These are phyloP conservation scores for Macrosoma leucophasiata DNA, from an alignment of 2,888 invertebrate species.

Conservation along the genomic window DNA sequence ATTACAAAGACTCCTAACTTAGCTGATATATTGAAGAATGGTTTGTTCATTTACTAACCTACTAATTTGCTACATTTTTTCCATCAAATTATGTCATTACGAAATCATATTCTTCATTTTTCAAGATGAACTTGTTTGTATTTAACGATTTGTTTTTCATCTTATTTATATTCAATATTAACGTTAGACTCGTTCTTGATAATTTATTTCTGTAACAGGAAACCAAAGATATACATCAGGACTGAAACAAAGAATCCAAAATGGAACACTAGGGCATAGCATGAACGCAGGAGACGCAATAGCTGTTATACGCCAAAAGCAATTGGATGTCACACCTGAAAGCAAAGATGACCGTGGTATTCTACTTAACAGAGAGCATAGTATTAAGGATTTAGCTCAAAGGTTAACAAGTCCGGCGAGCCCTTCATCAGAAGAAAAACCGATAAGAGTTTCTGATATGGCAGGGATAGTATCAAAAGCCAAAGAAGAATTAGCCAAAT, in stretches of 20 bases:
- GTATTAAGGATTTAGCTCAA: constrained; percentile 92
- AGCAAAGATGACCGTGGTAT: constrained; percentile 77
- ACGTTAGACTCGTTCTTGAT: no score
- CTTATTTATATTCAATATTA: no score
- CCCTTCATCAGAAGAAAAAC: constrained; percentile 76
- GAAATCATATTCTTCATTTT: no score
- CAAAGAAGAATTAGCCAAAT: constrained; percentile 92
- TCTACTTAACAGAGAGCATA: constrained; percentile 86
- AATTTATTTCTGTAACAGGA: constrained; percentile 45
- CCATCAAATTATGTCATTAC: background rate
- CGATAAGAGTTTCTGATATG: constrained; percentile 86
- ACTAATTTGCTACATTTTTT: constrained; percentile 47
- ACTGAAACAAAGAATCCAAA: constrained; percentile 76
- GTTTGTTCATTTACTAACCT: constrained; percentile 64
- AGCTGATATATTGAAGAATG: constrained; percentile 58
- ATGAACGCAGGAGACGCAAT: constrained; percentile 63
- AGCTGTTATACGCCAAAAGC: constrained; percentile 66
- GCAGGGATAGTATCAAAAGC: constrained; percentile 94
- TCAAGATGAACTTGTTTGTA: no score
- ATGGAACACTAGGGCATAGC: constrained; percentile 73
- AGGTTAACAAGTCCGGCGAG: constrained; percentile 82
- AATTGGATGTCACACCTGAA: constrained; percentile 76
- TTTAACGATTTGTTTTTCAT: no score
- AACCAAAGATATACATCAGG: constrained; percentile 75
- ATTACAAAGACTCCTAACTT: constrained; percentile 39